Evolutionary conservation across 2,797 vertebrate species (phyloP).

Genomic region (Lateolabrax maculatus): DNA sequence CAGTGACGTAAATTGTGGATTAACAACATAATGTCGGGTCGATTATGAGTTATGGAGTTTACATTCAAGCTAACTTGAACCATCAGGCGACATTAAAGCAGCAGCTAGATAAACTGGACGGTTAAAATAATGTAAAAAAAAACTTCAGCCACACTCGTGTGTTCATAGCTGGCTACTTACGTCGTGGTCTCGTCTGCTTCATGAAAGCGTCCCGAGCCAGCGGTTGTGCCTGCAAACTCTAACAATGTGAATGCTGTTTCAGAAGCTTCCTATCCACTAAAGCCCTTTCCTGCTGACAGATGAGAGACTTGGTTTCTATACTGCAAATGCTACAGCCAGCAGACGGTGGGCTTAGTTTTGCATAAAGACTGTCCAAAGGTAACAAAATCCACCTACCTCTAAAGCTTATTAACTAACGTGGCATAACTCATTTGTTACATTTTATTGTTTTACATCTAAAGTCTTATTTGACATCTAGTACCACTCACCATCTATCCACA

Average conservation of each 20-base stretch:
- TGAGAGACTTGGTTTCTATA: not conserved
- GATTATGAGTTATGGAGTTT: not conserved
- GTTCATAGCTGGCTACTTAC: too few species aligned
- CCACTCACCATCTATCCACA: not conserved
- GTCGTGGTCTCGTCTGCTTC: not conserved
- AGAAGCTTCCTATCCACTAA: not conserved
- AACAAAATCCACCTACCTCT: too few species aligned
- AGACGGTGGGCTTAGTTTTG: not conserved
- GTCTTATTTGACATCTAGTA: constrained; percentile 1
- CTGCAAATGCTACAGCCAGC: not conserved
- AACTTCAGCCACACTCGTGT: not conserved
- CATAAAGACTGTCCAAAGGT: not conserved
- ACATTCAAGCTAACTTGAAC: constrained; percentile 1
- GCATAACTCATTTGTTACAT: too few species aligned
- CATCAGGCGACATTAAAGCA: constrained; percentile 5
- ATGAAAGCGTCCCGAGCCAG: not conserved
- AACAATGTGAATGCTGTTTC: not conserved
- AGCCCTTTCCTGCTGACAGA: not conserved
- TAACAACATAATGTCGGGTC: not conserved
- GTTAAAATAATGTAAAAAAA: not conserved
- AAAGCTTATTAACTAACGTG: too few species aligned
- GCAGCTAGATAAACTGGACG: not conserved
- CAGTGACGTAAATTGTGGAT: constrained; percentile 3
- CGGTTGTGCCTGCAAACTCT: not conserved
- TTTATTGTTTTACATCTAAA: not conserved